A percentile compares a stretch with the other conserved stretches of the same genome.
Conservation (phyloP, 1,140 invertebrate species). For the Neodiprion lecontei region DNA sequence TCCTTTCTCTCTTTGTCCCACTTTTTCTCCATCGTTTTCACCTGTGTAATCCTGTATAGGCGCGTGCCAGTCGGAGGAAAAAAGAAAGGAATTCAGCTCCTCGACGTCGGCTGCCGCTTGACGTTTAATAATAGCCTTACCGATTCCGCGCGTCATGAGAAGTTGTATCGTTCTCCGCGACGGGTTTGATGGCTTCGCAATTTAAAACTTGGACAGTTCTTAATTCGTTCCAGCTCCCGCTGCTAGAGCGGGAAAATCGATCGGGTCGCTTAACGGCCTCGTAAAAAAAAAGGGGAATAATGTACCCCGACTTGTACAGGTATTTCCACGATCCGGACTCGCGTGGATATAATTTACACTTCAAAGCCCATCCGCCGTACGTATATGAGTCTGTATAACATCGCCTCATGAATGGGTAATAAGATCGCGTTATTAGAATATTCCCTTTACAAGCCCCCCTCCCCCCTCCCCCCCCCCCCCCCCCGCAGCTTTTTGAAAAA, state of each 20-base stretch:
- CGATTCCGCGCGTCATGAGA: not conserved
- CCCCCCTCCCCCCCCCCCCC: too few species aligned
- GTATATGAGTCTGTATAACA: too few species aligned
- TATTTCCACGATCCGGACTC: too few species aligned
- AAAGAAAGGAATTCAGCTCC: not conserved
- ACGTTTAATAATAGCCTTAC: not conserved
- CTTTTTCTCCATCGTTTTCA: not conserved
- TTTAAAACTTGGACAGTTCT: slow-evolving; percentile 7
- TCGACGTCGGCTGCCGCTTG: not conserved
- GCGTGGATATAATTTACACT: too few species aligned
- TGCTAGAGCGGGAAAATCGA: not conserved
- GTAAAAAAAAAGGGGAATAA: not conserved
- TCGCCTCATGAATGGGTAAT: too few species aligned
- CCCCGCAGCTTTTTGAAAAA: too few species aligned
- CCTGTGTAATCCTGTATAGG: not conserved
- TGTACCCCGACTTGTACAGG: too few species aligned
- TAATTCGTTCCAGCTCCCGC: not conserved
- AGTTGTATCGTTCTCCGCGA: not conserved
- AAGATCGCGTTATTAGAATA: too few species aligned
- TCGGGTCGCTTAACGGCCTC: not conserved
- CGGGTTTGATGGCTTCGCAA: not conserved
- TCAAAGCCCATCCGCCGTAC: too few species aligned
- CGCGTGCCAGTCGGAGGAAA: too few species aligned
- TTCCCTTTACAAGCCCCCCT: too few species aligned
- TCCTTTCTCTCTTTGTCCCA: not conserved